Evolutionary conservation across 2,888 invertebrate species (phyloP).

Genomic region (Lordiphosa fenestrarum): DNA sequence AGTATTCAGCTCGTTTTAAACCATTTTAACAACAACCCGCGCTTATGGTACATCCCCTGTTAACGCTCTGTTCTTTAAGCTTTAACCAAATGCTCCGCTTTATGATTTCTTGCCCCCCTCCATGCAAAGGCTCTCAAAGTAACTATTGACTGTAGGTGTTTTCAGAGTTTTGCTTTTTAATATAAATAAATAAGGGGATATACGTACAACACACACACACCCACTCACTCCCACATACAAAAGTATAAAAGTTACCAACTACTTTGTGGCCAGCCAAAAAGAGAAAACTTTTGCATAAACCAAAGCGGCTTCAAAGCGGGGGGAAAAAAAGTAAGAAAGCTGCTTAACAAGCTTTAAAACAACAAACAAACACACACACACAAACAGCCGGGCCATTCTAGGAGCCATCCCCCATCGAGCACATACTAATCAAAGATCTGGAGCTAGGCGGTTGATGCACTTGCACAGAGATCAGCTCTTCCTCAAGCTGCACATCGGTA

Average conservation of each 20-base stretch:
- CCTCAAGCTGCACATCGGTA: slow-evolving; percentile 73
- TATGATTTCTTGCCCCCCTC: background rate
- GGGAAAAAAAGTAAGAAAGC: slow-evolving; percentile 16
- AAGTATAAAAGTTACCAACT: slow-evolving; percentile 5
- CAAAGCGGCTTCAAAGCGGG: slow-evolving; percentile 10
- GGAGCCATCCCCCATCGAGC: slow-evolving; percentile 28
- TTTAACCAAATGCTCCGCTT: too few species aligned
- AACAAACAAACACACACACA: background rate
- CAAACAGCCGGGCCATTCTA: slow-evolving; percentile 15
- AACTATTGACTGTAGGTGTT: slow-evolving; percentile 7
- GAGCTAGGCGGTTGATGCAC: slow-evolving; percentile 46
- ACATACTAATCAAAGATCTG: slow-evolving; percentile 36
- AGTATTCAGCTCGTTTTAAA: too few species aligned
- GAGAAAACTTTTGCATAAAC: slow-evolving; percentile 26
- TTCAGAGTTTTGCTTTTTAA: slow-evolving; percentile 17
- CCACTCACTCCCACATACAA: background rate
- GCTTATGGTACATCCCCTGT: too few species aligned
- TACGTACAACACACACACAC: background rate
- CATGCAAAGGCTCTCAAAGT: background rate
- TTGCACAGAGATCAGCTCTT: slow-evolving; percentile 44
- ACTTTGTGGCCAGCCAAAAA: slow-evolving; percentile 11
- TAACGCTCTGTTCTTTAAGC: too few species aligned
- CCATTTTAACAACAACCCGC: too few species aligned
- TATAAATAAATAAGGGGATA: slow-evolving; percentile 34
- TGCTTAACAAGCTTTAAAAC: slow-evolving; percentile 29